Base-by-base conservation (phyloP, 2,797 vertebrate genomes). In the Nannoperca australis region DNA sequence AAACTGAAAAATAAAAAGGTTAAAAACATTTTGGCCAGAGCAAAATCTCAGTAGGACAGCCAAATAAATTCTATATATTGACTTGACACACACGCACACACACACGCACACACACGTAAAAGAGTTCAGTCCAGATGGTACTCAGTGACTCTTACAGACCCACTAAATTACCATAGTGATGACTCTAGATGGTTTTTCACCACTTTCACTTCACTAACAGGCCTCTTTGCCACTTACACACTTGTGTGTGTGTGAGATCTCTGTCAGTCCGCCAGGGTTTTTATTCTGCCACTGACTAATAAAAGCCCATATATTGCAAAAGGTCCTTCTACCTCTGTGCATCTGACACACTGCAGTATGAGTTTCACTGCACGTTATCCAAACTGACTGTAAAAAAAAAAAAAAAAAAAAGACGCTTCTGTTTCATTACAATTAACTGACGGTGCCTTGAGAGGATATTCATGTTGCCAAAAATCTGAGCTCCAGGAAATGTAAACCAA, bases 121-220 rank as follows among this genome's bases (percentile, higher is more conserved):
- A 79, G 34, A 51, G 49, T 54, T 73, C 60, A 73, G 47, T 65
- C 27, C 71, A 80, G 49, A 78, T 73, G 62, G 67, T 66, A 15
- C 49, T 71, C 58, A 34, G 14, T 51, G 61, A 32, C 78, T 78
- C 76, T 67, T 42, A 65, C 38, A 49, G 70, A 42, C 6, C 64
- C 63, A 55, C 72, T 82, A 24, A 79, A 84, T 86, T 73, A 65
- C 82, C 73, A 70, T 73, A 38, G 70, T 55, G 60, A 85, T 82
- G 62, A 65, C 55, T 58, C 55, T 38, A 44, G 68, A 77, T 74
- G 66, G 10, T 44, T 81, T 78, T 70, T 70, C 40, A 61, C 61
- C 73, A 77, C 72, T 81, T 79, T 70, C 42, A 49, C 71, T 70
- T 76, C 55, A 75, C 51, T 84, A 72, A 82, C 79, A 73, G 67